Percentiles rank a stretch among this genome's conserved stretches.
These are phyloP conservation scores for Seriola rivoliana DNA, from an alignment of 2,113 vertebrate species.

Conservation along the genomic window DNA sequence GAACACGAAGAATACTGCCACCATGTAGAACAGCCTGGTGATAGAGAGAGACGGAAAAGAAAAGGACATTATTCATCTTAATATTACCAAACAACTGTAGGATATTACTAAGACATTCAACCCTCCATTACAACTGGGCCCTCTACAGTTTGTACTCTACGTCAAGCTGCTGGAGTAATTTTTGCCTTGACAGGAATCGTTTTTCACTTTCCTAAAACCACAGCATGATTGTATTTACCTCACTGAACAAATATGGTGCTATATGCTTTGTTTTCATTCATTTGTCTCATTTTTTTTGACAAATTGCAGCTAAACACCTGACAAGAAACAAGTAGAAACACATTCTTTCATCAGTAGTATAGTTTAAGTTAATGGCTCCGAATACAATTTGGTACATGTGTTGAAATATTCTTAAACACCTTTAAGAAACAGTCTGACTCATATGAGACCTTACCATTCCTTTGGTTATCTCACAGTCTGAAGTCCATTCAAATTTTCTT, in stretches of 20 bases:
- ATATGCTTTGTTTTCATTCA: too few species aligned
- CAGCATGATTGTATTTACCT: not conserved
- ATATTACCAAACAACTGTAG: not conserved
- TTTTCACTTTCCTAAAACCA: not conserved
- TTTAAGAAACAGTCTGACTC: too few species aligned
- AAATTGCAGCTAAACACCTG: not conserved
- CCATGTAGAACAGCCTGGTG: slow-evolving; percentile 91
- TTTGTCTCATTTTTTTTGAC: not conserved
- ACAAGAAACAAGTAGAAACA: not conserved
- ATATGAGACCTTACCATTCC: too few species aligned
- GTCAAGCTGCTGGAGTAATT: not conserved
- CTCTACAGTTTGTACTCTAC: not conserved
- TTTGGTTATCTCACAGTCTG: too few species aligned
- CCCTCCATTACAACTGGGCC: not conserved
- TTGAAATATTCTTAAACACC: too few species aligned
- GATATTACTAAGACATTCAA: not conserved
- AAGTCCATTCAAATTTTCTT: too few species aligned
- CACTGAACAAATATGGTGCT: not conserved
- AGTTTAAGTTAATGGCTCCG: too few species aligned
- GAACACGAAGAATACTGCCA: slow-evolving; percentile 91
- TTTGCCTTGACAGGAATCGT: not conserved
- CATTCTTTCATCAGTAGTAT: too few species aligned
- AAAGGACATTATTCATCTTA: not conserved
- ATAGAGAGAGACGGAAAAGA: not conserved
- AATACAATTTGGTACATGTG: too few species aligned